Percentiles rank a stretch among this genome's conserved stretches.
These are phyloP conservation scores for Bruchidius siliquastri DNA, from an alignment of 2,888 invertebrate species.

Conservation along the genomic window DNA sequence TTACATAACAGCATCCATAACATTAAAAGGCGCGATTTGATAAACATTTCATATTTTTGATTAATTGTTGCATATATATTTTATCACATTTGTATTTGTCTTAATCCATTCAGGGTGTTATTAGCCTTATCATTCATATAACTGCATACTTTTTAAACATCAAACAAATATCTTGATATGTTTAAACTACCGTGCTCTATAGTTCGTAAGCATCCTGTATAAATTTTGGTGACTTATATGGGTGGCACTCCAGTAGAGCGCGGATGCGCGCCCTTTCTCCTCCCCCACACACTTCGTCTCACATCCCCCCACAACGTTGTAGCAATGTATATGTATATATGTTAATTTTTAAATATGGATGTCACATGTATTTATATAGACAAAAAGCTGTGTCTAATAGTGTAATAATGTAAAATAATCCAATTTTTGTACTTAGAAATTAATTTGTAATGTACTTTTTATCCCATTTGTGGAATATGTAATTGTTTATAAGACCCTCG, in stretches of 20 bases:
- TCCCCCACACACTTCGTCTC: neutral
- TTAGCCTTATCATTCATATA: too few species aligned
- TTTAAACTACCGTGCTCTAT: neutral
- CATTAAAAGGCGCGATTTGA: too few species aligned
- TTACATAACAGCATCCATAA: too few species aligned
- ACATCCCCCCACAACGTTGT: neutral
- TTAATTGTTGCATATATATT: too few species aligned
- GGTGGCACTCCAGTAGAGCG: neutral
- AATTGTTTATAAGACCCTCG: neutral
- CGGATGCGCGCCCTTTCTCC: neutral
- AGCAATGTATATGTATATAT: slow-evolving; percentile 5
- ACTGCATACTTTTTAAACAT: too few species aligned
- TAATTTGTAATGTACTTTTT: slow-evolving; percentile 36
- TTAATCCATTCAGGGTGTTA: too few species aligned
- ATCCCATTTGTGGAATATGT: slow-evolving; percentile 19
- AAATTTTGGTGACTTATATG: neutral
- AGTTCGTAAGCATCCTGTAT: neutral
- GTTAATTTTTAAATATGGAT: slow-evolving; percentile 33
- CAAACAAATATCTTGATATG: too few species aligned
- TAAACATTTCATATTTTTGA: too few species aligned
- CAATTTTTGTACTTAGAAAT: slow-evolving; percentile 39
- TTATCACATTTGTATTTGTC: too few species aligned
- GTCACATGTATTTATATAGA: slow-evolving; percentile 41
- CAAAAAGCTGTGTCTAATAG: slow-evolving; percentile 23
- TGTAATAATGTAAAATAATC: slow-evolving; percentile 43